Evolutionary conservation across 2,888 invertebrate genomes (phyloP), one percentile per base, ranked within the genome.

Genomic region (Amiota minor): DNA sequence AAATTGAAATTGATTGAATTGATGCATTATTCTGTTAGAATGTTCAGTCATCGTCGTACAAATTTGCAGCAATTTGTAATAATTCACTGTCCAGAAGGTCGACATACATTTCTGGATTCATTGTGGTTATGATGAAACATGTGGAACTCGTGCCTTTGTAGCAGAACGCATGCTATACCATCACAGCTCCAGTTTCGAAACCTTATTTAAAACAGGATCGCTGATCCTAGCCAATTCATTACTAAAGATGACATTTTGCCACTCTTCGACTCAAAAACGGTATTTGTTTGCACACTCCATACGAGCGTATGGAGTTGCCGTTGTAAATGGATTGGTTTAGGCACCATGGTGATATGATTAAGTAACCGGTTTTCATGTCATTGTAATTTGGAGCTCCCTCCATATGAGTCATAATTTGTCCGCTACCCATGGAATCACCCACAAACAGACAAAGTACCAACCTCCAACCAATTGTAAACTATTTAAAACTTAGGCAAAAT

Each of bases 1-100:
- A 65, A 14, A 55, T 53, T 55, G 8, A 47, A 11, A 61, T 71
- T 12, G 45, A 46, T 50, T 73, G 72, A 49, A 73, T 70, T 50
- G 71, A 61, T 16, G 74, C 71, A 62, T 72, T 76, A 68, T 74
- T 70, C 64, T 76, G 70, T 67, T 76, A 65, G 56, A 67, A 74
- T 3, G 50, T 69, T 61, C 71, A 73, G 46, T 53, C 20, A n/a
- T 70, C 70, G 56, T 59, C 47, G 14, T 47, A 49, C 0, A 72
- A 56, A 23, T 67, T 46, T 23, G 49, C 59, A 18, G 46, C 70
- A 65, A 73, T 71, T 46, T 65, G 18, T 20, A 73, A 20, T 20
- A 72, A 49, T 6, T 72, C 45, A 45, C 62, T 71, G 56, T 55
- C 64, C 47, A 72, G 18, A 20, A 75, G 68, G 12, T 72, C 69